Conservation (phyloP, 2,797 vertebrate genomes). For the Carcharodon carcharias region DNA sequence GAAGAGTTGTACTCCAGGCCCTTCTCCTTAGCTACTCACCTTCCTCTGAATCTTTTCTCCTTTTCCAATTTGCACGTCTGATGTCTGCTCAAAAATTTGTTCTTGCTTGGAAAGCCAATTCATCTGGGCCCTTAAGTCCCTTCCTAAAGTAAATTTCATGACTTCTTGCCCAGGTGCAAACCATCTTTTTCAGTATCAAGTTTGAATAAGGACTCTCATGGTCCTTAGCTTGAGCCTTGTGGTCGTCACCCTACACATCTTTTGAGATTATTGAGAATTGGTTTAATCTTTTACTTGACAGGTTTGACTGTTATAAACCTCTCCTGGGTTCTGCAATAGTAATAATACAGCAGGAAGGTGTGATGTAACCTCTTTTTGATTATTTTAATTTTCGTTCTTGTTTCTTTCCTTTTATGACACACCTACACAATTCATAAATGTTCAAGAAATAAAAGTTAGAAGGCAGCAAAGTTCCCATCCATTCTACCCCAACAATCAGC, state of each 20-base stretch:
- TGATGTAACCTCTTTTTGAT: background rate
- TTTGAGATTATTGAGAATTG: background rate
- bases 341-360: background rate
- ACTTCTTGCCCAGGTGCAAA: background rate
- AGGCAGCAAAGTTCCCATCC: background rate
- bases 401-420: background rate
- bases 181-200: background rate
- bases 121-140: background rate
- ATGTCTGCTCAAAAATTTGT: background rate
- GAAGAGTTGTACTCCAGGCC: background rate
- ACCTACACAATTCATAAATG: background rate
- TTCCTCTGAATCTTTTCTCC: background rate
- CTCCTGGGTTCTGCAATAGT: background rate
- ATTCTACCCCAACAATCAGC: background rate
- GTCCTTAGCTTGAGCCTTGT: background rate
- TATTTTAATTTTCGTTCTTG: background rate
- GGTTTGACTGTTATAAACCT: background rate
- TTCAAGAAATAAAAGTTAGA: slow-evolving; percentile 4
- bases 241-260: background rate
- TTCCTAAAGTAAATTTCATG: background rate
- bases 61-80: background rate
- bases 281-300: background rate
- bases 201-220: background rate
- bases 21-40: background rate
- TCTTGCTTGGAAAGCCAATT: background rate